These are phyloP conservation scores for Panonychus citri DNA, from an alignment of 1,140 invertebrate genomes.

Conservation along the genomic window DNA sequence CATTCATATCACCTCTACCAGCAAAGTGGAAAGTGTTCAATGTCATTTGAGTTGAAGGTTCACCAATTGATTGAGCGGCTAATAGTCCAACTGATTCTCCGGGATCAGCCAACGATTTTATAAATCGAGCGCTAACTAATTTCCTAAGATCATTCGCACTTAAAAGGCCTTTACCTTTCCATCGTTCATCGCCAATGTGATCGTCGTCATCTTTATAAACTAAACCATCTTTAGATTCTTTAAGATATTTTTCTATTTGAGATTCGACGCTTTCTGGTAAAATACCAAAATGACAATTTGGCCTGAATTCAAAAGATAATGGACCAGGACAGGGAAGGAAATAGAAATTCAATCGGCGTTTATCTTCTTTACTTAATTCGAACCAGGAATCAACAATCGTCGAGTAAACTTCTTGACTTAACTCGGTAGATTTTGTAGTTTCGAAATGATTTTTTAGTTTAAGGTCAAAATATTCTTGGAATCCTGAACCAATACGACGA, in stretches of 20 bases:
- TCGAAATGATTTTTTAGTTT: constrained; percentile 2
- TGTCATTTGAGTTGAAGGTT: constrained; percentile 99
- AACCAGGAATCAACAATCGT: constrained; percentile 25
- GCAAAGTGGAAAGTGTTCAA: constrained; percentile 99
- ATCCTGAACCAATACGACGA: constrained; percentile 1
- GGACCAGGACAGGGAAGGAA: constrained; percentile 32
- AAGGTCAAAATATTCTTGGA: constrained; percentile 4
- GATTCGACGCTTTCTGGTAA: constrained; percentile 45
- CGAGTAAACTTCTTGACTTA: constrained; percentile 28
- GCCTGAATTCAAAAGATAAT: constrained; percentile 36
- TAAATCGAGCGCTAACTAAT: constrained; percentile 47
- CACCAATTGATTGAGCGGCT: constrained; percentile 45
- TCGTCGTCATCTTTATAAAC: not conserved
- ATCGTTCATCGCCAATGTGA: not conserved
- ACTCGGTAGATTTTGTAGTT: not conserved
- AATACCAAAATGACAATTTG: constrained; percentile 49
- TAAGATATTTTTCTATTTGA: constrained; percentile 39
- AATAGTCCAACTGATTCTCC: constrained; percentile 90
- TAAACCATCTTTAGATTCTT: constrained; percentile 17
- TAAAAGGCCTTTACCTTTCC: not conserved
- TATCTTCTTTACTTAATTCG: constrained; percentile 17
- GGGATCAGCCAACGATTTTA: constrained; percentile 50
- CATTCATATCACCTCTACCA: constrained; percentile 98
- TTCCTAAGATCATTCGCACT: constrained; percentile 29
- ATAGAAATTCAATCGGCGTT: not conserved